Base-by-base conservation (phyloP, 2,888 invertebrate genomes). In the Lasioglossum calceatum region DNA sequence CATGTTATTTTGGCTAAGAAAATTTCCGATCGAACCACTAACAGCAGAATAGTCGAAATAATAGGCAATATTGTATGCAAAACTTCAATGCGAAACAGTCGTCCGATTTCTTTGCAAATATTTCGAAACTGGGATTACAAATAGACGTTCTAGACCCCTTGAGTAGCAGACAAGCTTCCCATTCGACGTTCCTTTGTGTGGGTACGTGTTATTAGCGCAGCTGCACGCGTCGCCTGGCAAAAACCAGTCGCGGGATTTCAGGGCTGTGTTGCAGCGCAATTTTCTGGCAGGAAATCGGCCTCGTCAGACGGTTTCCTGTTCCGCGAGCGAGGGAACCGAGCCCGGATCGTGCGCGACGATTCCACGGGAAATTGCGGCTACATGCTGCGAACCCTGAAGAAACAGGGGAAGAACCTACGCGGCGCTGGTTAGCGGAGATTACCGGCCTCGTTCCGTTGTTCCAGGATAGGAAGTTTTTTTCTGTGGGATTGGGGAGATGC, bases 191-290 rank as follows among this genome's bases (percentile, higher is more conserved):
- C 44, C 47, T 58, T 54, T 16, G 19, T 32, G 58, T 27, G 70
- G 47, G 81, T 85, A 79, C 78, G 67, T 76, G 76, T 76, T 85
- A 86, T 85, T 86, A 72, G 78, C 44, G 54, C 81, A 77, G 82
- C 79, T 81, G 85, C 76, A 81, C 64, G 47, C 23, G 39, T 14
- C 71, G 71, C 23, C 42, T n/a, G 42, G 42, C 42, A 71, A 71
- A 71, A 71, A 71, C 23, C 39, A 71, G 71, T 7, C 42, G 71
- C 71, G n/a, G 42, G 58, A 58, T 58, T 58, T 58, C 58, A 58
- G 58, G 8, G 16, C 47, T 44, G 44, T 27, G 32, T 73, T 19
- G 44, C 32, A 16, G n/a, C 2, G 54, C 32, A 42, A 72, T 73
- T 72, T 77, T 77, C 71, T 16, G 36, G 12, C 71, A 14, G 39